phyloP scores from a whole-genome alignment of 2,797 vertebrate genomes.

The Artibeus lituratus region DNA sequence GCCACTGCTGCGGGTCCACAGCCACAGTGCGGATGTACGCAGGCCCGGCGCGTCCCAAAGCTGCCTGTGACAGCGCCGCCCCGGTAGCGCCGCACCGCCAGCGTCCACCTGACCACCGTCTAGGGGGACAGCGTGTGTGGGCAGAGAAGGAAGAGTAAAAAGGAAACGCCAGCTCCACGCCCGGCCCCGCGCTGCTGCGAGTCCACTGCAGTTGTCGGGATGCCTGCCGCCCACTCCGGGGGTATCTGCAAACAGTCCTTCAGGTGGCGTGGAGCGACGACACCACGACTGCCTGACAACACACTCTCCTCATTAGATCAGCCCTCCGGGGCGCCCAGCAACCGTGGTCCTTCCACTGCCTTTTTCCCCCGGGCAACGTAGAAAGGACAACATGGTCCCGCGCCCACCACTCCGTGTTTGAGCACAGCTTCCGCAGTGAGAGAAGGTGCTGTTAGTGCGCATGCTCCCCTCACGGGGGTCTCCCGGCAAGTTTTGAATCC shows the following conservation, averaged over 20 bases:
- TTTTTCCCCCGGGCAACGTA: background rate
- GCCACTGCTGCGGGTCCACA: background rate
- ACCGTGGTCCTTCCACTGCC: accelerated
- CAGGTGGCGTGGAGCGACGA: background rate
- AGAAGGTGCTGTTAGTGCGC: accelerated
- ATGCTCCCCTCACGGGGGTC: background rate
- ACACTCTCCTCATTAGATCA: too few species aligned
- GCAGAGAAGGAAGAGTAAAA: background rate
- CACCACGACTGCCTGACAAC: background rate
- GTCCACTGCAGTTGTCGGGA: background rate
- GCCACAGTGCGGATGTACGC: accelerated
- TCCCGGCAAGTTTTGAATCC: accelerated
- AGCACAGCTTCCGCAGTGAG: accelerated
- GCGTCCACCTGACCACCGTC: too few species aligned
- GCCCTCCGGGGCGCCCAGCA: accelerated
- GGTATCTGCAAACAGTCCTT: background rate
- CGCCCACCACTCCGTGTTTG: background rate
- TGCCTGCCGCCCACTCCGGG: background rate
- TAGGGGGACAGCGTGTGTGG: background rate
- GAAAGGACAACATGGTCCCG: accelerated
- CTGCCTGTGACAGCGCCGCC: background rate
- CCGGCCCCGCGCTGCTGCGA: too few species aligned
- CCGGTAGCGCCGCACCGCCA: background rate
- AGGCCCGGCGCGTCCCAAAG: background rate
- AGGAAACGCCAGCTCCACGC: background rate